A percentile compares a stretch with the other conserved stretches of the same genome.
phyloP scores from a whole-genome alignment of 2,888 invertebrate species.

The Trichopria drosophilae region DNA sequence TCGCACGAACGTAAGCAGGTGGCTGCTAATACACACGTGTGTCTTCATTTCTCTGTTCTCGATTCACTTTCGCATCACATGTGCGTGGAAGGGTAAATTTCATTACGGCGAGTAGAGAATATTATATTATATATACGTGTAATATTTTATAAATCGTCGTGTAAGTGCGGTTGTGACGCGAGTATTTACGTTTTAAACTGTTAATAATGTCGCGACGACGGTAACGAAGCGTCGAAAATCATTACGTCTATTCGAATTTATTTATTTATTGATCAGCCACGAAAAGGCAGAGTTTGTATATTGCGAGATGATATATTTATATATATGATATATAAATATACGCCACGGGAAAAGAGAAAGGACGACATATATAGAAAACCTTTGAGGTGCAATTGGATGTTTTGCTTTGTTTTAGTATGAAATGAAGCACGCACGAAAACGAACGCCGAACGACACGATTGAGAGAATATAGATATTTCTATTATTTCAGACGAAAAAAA shows the following conservation, averaged over 20 bases:
- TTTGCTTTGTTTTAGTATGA: too few species aligned
- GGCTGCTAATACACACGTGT: slow-evolving; percentile 14
- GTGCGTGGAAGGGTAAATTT: slow-evolving; percentile 4
- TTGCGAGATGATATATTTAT: slow-evolving; percentile 19
- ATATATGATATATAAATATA: slow-evolving; percentile 20
- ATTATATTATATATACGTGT: slow-evolving; percentile 4
- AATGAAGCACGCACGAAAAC: too few species aligned
- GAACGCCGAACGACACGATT: too few species aligned
- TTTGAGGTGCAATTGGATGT: too few species aligned
- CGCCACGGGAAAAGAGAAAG: too few species aligned
- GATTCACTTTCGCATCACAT: too few species aligned
- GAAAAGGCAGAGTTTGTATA: slow-evolving; percentile 29
- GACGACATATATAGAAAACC: too few species aligned
- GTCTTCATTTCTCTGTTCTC: slow-evolving; percentile 1
- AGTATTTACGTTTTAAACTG: neutral
- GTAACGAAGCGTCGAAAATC: slow-evolving; percentile 5
- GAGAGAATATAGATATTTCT: too few species aligned
- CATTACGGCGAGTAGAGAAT: slow-evolving; percentile 5
- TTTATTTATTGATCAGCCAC: slow-evolving; percentile 28
- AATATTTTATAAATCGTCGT: slow-evolving; percentile 9
- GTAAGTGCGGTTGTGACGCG: too few species aligned
- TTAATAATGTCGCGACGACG: neutral
- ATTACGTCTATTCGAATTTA: slow-evolving; percentile 27
- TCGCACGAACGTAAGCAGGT: slow-evolving; percentile 19
- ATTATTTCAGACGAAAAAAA: too few species aligned